Evolutionary conservation across 2,888 invertebrate genomes (phyloP).

Genomic region (Erynnis tages): DNA sequence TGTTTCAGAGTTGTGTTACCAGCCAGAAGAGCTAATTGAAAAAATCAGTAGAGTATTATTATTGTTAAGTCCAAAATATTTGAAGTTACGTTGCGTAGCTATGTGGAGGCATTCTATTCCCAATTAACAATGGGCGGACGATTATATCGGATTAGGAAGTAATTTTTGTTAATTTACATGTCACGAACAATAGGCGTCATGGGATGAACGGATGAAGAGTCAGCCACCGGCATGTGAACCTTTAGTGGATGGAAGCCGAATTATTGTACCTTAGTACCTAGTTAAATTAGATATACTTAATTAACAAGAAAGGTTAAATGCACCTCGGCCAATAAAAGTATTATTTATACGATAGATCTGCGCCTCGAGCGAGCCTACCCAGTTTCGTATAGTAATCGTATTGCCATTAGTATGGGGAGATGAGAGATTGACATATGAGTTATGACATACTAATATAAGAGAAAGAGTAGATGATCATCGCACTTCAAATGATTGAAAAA

Average conservation of each 20-base stretch:
- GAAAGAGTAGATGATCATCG: no score
- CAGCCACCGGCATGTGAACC: constrained; percentile 32
- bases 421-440: no score
- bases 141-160: constrained; percentile 71
- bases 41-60: not conserved
- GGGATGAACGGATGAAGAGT: constrained; percentile 31
- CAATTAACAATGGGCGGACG: constrained; percentile 25
- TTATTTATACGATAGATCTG: no score
- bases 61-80: not conserved
- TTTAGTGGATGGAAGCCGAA: constrained; percentile 29
- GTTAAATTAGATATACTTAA: not conserved
- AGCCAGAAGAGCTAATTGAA: no score
- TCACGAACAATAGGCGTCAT: constrained; percentile 33
- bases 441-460: no score
- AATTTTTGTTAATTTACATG: constrained; percentile 43
- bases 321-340: no score
- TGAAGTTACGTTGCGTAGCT: not conserved
- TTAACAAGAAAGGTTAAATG: not conserved
- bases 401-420: no score
- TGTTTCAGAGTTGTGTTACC: no score
- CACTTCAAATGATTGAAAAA: no score
- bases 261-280: constrained; percentile 7
- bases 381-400: not conserved
- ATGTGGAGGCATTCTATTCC: constrained; percentile 12
- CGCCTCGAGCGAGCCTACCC: no score